Base-by-base conservation (phyloP, 2,888 invertebrate species). In the Hyalella azteca region DNA sequence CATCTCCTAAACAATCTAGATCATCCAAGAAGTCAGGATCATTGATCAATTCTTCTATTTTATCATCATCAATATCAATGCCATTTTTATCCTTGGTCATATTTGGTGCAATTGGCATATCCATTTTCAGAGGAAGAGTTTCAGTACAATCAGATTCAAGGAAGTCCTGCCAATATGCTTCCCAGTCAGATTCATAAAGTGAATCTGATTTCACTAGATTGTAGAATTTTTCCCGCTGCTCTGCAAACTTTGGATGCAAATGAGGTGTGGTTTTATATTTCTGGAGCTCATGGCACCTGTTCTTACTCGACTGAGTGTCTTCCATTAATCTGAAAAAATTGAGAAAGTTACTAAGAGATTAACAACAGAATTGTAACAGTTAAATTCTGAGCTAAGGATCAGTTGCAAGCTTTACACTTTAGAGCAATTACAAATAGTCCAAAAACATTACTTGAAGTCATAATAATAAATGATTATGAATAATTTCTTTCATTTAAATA, bases 1-100 rank as follows among this genome's bases (percentile, higher is more conserved):
- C 66, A 66, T 66, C 39, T 19, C 66, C 29, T 19, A 66, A 22
- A 36, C 36, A n/a, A 36, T 22, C 36, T 15, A 66, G 36, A 19
- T 66, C 66, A 66, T 66, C 66, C 39, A 66, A 36, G 19, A 66
- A 66, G 29, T 66, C 19, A 66, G 66, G 66, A 22, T 66, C 66
- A 66, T 66, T 66, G 36, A 66, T 36, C 29, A 66, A 66, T 36
- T 22, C 36, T 19, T 29, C 66, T 19, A 66, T 15, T 66, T 66
- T 66, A 5, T 66, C 66, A 29, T 66, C 66, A 66, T 36, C 66
- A 66, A n/a, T 19, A 66, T 66, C 19, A 1, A 66, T 19, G 36
- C 36, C 66, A 66, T 0, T n/a, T 5, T 36, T 19, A 36, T 36
- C 39, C 15, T 26, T 15, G 7, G 15, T 22, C 5, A 59, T 5